Conservation (phyloP, 2,797 vertebrate species). For the Gorsachius magnificus region DNA sequence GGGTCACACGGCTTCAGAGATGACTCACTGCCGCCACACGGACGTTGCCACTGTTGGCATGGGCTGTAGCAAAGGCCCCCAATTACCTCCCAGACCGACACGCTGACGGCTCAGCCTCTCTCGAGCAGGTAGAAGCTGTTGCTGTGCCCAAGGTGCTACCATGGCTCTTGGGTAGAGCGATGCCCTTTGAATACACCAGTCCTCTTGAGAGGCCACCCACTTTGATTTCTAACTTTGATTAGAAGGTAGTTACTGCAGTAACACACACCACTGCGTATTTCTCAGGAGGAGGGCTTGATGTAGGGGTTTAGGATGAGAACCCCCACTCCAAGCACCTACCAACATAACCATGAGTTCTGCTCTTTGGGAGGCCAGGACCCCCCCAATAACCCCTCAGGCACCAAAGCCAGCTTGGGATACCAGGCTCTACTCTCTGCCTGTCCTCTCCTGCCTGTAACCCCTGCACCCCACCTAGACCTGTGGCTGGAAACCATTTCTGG, state of each 20-base stretch:
- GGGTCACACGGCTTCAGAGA: neutral
- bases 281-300: neutral
- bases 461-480: neutral
- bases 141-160: fast-evolving
- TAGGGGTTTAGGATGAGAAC: neutral
- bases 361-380: fast-evolving
- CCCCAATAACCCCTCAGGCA: fast-evolving
- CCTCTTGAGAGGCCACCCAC: neutral
- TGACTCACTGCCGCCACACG: neutral
- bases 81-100: fast-evolving
- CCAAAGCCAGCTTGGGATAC: neutral
- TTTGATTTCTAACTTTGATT: fast-evolving
- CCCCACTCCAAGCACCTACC: fast-evolving
- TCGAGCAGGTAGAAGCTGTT: neutral
- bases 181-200: neutral
- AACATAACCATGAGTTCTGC: neutral
- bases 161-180: neutral
- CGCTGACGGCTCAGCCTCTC: fast-evolving
- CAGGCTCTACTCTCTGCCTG: fast-evolving
- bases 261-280: fast-evolving
- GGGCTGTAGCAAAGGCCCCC: neutral
- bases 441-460: neutral
- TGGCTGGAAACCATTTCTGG: neutral
- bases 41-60: neutral
- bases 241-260: neutral